phyloP scores from a whole-genome alignment of 2,888 invertebrate species.

The Drosophila mercatorum region DNA sequence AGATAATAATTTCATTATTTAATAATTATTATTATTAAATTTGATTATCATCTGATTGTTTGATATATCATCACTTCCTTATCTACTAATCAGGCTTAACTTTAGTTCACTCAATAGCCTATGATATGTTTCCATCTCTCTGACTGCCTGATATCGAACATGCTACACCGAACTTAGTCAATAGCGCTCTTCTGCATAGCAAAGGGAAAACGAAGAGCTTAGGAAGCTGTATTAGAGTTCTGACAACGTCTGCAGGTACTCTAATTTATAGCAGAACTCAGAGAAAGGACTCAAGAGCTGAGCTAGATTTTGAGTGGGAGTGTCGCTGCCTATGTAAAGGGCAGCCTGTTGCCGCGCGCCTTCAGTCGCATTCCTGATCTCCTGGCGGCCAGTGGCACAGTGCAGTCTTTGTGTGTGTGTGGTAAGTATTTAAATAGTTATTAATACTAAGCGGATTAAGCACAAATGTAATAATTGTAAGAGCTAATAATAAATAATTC shows the following conservation, averaged over 20 bases:
- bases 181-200: background rate
- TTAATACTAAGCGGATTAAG: background rate
- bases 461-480: too few species aligned
- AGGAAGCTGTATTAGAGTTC: background rate
- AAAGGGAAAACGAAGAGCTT: too few species aligned
- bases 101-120: background rate
- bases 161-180: background rate
- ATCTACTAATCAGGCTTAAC: too few species aligned
- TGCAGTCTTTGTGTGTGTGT: background rate
- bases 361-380: background rate
- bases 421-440: background rate
- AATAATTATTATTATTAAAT: too few species aligned
- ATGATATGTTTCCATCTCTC: too few species aligned
- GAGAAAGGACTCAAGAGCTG: background rate
- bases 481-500: too few species aligned
- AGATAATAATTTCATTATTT: background rate
- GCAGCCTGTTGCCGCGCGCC: background rate
- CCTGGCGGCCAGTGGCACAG: background rate
- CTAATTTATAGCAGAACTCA: background rate
- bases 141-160: background rate
- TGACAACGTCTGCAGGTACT: too few species aligned
- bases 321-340: slow-evolving; percentile 1
- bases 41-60: too few species aligned
- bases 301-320: background rate
- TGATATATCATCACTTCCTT: background rate